Evolutionary conservation across 2,888 invertebrate species (phyloP), one percentile per base, ranked within the genome.

Genomic region (Sinhomidia bicolor): DNA sequence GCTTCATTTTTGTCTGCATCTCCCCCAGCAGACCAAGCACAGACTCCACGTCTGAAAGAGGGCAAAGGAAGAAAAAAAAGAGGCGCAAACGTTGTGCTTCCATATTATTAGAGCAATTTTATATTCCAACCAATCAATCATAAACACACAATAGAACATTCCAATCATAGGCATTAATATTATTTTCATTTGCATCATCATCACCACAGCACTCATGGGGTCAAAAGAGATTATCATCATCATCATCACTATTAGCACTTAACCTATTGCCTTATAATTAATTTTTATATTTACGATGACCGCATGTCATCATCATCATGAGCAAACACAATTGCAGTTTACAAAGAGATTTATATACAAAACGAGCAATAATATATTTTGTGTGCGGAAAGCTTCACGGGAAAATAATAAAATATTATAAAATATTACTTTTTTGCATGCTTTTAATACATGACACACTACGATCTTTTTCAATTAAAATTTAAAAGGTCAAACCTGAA

Each of bases 21-120:
- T 92, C 89, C 81, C 92, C 90, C 80, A 92, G 78, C 23, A 92
- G 81, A 71, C 90, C 89, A 29, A 92, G 85, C 20, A 90, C 92
- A 84, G 89, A 90, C 68, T 91, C 91, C 20, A 92, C 92, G 74
- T 92, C 92, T 92, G 90, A 6, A 89, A 90, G 76, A 88, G 17
- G 32, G 14, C 65, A 88, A 74, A 87, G 68, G 26, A 81, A 84
- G 84, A 85, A 62, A 85, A n/a, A 84, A 85, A 84, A 85, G 62
- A 78, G 78, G 85, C 68, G 78, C 78, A 78, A 78, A 62, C 78
- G 12, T 78, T 85, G 85, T 85, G 85, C 85, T 85, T 85, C 79
- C 85, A 85, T 85, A 79, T 79, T 78, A 85, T 78, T 85, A 79
- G 79, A 79, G 79, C 85, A 79, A 65, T 65, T 78, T 65, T 65